phyloP scores from a whole-genome alignment of 2,113 vertebrate species.

The Marmota monax region DNA sequence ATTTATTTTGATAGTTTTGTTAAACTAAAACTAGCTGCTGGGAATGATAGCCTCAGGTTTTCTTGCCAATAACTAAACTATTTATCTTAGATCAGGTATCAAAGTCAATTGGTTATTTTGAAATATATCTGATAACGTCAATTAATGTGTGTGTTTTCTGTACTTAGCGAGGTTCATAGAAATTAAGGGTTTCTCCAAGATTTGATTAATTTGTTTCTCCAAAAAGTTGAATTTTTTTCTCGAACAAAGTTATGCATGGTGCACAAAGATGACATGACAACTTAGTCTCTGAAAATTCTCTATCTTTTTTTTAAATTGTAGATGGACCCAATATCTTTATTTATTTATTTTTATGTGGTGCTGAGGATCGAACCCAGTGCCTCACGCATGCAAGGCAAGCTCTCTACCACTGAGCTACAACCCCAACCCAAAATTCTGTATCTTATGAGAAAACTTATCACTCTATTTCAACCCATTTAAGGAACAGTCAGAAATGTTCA shows the following conservation, averaged over 20 bases:
- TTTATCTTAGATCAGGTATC: conserved; percentile 68
- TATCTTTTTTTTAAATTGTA: too few relatives aligned
- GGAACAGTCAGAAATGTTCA: neutral
- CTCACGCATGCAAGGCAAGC: too few relatives aligned
- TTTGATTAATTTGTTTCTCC: conserved; percentile 9
- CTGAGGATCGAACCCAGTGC: too few relatives aligned
- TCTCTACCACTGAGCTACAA: too few relatives aligned
- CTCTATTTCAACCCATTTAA: neutral
- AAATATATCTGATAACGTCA: conserved; percentile 47
- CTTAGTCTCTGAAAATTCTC: neutral
- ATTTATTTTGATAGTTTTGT: conserved; percentile 59
- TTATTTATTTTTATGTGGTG: too few relatives aligned
- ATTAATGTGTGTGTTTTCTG: conserved; percentile 11
- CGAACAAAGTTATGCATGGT: neutral
- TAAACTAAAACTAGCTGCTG: conserved; percentile 47
- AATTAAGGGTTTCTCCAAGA: neutral
- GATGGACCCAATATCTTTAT: too few relatives aligned
- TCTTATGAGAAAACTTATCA: neutral
- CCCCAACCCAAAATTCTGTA: neutral
- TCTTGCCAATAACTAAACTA: neutral
- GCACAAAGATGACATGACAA: conserved; percentile 5
- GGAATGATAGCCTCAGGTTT: neutral
- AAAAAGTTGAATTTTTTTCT: conserved; percentile 34
- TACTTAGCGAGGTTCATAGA: conserved; percentile 33
- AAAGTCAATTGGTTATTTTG: conserved; percentile 45